phyloP scores from a whole-genome alignment of 2,888 invertebrate species.

The Phasia obesa region DNA sequence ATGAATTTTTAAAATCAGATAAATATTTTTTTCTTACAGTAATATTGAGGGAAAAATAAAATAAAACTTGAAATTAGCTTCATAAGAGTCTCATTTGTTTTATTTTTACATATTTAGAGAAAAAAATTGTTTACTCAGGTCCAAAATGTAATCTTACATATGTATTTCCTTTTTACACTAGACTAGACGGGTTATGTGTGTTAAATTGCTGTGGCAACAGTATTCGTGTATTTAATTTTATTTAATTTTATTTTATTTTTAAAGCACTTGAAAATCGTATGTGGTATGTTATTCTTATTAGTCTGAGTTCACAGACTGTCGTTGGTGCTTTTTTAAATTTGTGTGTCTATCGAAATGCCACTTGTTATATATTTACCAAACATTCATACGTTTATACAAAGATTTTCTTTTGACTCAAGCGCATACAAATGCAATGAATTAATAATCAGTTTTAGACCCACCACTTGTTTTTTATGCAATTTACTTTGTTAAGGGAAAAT shows the following conservation, averaged over 20 bases:
- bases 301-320: slow-evolving; percentile 10
- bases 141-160: not conserved
- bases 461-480: slow-evolving; percentile 45
- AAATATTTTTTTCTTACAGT: slow-evolving; percentile 6
- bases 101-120: no score
- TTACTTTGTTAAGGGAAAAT: slow-evolving; percentile 9
- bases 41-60: not conserved
- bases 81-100: no score
- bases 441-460: slow-evolving; percentile 70
- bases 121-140: no score
- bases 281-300: slow-evolving; percentile 4
- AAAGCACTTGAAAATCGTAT: slow-evolving; percentile 51
- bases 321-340: not conserved
- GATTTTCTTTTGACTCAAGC: slow-evolving; percentile 65
- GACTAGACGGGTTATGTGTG: not conserved
- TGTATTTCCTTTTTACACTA: not conserved
- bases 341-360: slow-evolving; percentile 64
- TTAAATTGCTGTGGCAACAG: not conserved
- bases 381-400: slow-evolving; percentile 21
- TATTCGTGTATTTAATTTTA: not conserved
- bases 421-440: slow-evolving; percentile 70
- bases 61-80: slow-evolving; percentile 7
- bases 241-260: slow-evolving; percentile 32
- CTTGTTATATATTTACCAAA: slow-evolving; percentile 56
- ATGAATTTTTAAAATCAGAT: slow-evolving; percentile 47